These are phyloP conservation scores for Stenolophus ochropezus DNA, from an alignment of 2,888 invertebrate species.

Conservation along the genomic window DNA sequence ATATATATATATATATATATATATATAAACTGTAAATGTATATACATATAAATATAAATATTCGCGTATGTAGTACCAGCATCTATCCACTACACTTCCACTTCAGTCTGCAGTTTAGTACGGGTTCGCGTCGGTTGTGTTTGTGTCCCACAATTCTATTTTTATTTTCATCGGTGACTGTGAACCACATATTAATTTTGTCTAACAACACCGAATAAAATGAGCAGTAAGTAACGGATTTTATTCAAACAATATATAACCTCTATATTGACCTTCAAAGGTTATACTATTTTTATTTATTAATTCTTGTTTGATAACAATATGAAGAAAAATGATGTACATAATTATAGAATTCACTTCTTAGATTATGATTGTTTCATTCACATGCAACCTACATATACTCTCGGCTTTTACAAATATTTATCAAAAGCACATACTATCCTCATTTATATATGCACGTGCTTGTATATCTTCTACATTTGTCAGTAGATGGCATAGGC, in stretches of 20 bases:
- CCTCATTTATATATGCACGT: not conserved
- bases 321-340: not conserved
- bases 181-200: constrained; percentile 19
- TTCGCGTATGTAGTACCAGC: constrained; percentile 14
- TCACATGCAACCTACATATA: not conserved
- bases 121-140: not conserved
- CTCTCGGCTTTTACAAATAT: not conserved
- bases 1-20: not conserved
- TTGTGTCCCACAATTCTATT: constrained; percentile 28
- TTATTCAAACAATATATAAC: not conserved
- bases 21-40: too few relatives aligned
- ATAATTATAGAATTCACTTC: too few relatives aligned
- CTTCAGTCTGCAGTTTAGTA: constrained; percentile 31
- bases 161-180: constrained; percentile 17
- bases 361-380: too few relatives aligned
- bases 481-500: constrained; percentile 2
- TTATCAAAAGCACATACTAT: not conserved
- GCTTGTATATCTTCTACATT: not conserved
- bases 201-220: constrained; percentile 22
- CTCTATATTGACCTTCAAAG: constrained; percentile 37
- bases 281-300: constrained; percentile 11
- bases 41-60: constrained; percentile 43
- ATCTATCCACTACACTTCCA: constrained; percentile 14
- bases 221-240: constrained; percentile 33
- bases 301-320: not conserved